Conservation (phyloP, 2,113 vertebrate genomes). For the Herpetotheres cachinnans region DNA sequence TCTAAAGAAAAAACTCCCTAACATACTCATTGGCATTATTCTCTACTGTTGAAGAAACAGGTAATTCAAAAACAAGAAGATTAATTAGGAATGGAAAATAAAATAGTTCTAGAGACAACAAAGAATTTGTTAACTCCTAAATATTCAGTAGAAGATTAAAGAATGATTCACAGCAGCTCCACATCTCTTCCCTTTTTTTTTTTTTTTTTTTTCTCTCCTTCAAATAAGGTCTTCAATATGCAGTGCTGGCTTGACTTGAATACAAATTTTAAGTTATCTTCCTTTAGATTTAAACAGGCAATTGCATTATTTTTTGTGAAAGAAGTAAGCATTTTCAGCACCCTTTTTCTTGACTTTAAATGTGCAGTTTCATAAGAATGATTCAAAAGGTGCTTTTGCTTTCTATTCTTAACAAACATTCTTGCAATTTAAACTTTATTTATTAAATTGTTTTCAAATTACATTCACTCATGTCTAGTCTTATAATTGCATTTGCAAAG, state of each 20-base stretch:
- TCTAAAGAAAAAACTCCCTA: slow-evolving; percentile 6
- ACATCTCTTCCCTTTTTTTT: neutral
- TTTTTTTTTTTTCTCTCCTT: neutral
- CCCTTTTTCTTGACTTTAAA: neutral
- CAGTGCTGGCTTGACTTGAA: neutral
- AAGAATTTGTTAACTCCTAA: neutral
- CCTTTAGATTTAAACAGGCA: neutral
- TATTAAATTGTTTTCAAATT: neutral
- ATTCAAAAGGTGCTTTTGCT: neutral
- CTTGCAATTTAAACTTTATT: neutral
- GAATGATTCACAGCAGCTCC: neutral
- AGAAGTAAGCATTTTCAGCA: neutral
- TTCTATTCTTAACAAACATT: neutral
- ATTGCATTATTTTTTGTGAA: neutral
- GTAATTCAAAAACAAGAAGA: neutral
- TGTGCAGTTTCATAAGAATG: neutral
- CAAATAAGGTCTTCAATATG: neutral
- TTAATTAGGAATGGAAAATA: slow-evolving; percentile 23
- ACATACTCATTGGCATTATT: neutral
- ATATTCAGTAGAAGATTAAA: neutral
- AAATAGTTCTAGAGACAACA: neutral
- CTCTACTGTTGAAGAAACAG: neutral
- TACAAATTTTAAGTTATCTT: neutral
- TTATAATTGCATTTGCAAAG: neutral
- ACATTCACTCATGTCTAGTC: neutral